Evolutionary conservation across 2,113 vertebrate species (phyloP).

Genomic region (Cynocephalus volans): DNA sequence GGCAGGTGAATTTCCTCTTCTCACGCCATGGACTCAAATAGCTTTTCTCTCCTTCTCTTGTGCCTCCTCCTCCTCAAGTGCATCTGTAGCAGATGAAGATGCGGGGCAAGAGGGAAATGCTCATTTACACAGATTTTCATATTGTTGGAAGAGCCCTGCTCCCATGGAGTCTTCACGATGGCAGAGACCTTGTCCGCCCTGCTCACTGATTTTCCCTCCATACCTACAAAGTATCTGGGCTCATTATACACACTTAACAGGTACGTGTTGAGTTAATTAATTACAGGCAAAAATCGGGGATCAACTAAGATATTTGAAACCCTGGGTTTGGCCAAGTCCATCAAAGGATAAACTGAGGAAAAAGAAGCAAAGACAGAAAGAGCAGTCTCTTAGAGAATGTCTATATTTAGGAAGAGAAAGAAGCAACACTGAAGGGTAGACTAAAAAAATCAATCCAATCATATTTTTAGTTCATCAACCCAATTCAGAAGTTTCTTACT

Average conservation of each 20-base stretch:
- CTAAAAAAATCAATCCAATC: neutral
- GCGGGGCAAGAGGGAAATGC: neutral
- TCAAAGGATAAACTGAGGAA: conserved; percentile 23
- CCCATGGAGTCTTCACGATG: neutral
- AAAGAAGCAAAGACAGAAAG: neutral
- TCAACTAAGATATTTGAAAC: neutral
- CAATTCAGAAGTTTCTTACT: neutral
- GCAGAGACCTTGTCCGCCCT: neutral
- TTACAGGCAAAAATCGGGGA: neutral
- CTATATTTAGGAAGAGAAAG: neutral
- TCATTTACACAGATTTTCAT: neutral
- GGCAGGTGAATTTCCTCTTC: neutral
- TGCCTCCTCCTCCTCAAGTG: too few relatives aligned
- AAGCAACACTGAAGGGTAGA: neutral
- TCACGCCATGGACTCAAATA: neutral
- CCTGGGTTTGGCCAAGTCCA: neutral
- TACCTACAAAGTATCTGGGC: neutral
- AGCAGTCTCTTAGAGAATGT: neutral
- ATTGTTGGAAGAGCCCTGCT: neutral
- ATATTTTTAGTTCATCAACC: neutral
- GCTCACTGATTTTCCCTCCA: neutral
- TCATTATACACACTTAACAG: neutral
- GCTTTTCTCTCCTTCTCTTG: neutral
- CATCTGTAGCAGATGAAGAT: neutral
- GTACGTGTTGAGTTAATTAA: neutral